These are phyloP conservation scores for Parapsyche elsis DNA, from an alignment of 1,140 invertebrate genomes.

Conservation along the genomic window DNA sequence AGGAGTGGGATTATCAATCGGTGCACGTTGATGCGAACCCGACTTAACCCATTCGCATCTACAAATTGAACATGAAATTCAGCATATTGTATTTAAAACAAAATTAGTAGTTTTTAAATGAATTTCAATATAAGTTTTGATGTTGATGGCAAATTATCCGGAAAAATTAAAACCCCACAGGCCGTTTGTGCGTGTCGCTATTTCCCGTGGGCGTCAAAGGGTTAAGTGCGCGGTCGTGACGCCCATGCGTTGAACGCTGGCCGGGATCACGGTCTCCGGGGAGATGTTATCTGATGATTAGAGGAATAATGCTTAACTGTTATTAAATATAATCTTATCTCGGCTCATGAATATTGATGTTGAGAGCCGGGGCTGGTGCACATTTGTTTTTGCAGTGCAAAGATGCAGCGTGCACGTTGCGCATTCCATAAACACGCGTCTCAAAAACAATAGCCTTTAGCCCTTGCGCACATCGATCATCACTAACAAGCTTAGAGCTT, in stretches of 20 bases:
- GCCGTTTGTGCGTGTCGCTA: not conserved
- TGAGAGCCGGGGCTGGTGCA: not conserved
- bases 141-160: too few species aligned
- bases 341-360: slow-evolving; percentile 52
- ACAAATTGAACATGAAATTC: too few species aligned
- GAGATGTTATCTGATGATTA: slow-evolving; percentile 49
- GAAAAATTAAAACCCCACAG: not conserved
- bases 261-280: slow-evolving; percentile 21
- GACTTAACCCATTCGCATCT: too few species aligned
- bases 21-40: too few species aligned
- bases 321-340: slow-evolving; percentile 55
- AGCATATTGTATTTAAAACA: too few species aligned
- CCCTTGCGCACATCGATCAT: not conserved
- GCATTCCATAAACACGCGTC: not conserved
- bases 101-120: too few species aligned
- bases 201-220: slow-evolving; percentile 9
- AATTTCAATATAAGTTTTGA: too few species aligned
- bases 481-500: too few species aligned
- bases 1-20: slow-evolving; percentile 34
- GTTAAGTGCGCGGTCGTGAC: slow-evolving; percentile 46
- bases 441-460: not conserved
- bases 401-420: not conserved
- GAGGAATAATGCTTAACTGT: slow-evolving; percentile 53
- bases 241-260: slow-evolving; percentile 38
- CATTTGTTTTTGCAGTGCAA: not conserved